Percentiles rank a stretch among this genome's conserved stretches.
Conservation (phyloP, 2,797 vertebrate species). For the Crax fasciolata region DNA sequence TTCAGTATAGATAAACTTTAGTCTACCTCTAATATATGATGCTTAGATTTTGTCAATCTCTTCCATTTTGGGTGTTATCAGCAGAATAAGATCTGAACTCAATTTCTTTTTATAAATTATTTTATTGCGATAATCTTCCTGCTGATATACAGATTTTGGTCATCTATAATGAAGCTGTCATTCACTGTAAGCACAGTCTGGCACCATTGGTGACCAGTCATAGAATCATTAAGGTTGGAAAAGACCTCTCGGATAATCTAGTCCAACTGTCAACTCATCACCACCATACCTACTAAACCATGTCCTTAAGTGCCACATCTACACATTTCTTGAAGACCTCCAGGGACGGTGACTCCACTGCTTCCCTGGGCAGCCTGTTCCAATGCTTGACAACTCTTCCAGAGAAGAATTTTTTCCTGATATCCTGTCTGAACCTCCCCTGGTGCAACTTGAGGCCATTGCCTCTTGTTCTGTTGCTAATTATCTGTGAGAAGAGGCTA, state of each 20-base stretch:
- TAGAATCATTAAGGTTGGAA: background rate
- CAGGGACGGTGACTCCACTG: background rate
- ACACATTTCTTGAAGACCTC: background rate
- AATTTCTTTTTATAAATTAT: background rate
- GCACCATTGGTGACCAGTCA: background rate
- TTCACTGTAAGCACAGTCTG: background rate
- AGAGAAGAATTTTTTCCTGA: background rate
- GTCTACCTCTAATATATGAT: background rate
- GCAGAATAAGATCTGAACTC: background rate
- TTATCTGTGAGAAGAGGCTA: background rate
- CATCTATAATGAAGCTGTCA: background rate
- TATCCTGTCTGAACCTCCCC: background rate
- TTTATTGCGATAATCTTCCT: background rate
- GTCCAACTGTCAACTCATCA: background rate
- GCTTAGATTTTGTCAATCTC: background rate
- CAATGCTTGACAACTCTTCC: background rate
- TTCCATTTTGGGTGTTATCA: background rate
- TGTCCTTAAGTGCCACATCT: background rate
- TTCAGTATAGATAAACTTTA: background rate
- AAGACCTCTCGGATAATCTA: background rate
- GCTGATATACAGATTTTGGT: slow-evolving; percentile 5
- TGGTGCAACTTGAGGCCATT: background rate
- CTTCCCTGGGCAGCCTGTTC: background rate
- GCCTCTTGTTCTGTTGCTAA: background rate
- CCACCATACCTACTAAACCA: background rate